Base-by-base conservation (phyloP, 2,797 vertebrate genomes). In the Adelosebastes latens region DNA sequence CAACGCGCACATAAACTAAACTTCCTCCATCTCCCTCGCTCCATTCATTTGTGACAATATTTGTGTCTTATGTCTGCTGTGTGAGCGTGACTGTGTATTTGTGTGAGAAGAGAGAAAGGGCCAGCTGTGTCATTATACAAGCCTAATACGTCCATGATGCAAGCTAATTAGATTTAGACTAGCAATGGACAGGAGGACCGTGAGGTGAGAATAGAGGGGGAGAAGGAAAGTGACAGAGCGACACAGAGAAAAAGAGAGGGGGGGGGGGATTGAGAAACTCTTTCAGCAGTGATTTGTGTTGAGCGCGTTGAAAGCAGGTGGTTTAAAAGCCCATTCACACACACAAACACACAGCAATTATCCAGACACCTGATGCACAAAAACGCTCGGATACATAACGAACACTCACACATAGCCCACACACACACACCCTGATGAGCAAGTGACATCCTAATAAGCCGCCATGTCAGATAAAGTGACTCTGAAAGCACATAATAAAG, bases 81-180 rank as follows among this genome's bases (percentile, higher is more conserved):
- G 66, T 29, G 71, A 62, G 32, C 46, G 25, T 59, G 46, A 36
- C 14, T 27, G 66, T 73, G 53, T 71, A 53, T 70, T 55, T 65
- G 60, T 75, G 67, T 55, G 78, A 24, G 63, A 71, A 81, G 65
- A 71, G 16, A 67, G 49, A 88, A 83, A 83, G 73, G 25, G 71
- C 84, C 82, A 91, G 82, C 88, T 92, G 90, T 75, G 86, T 81
- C 74, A 83, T 85, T 85, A 85, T 79, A 65, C 74, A 42, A 68
- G 29, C 39, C 59, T 71, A 36, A 82, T 78, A 77, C 82, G 81
- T 66, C 67, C 72, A 60, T 80, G 76, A 85, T 84, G 66, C 76
- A 66, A 72, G 81, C 77, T 90, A 87, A 92, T 93, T 89, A 77
- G 79, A 85, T 88, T 78, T 84, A 72, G 31, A 81, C 61, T 46